Evolutionary conservation across 1,140 invertebrate species (phyloP), one percentile per base, ranked within the genome.

Genomic region (Danaus plexippus): DNA sequence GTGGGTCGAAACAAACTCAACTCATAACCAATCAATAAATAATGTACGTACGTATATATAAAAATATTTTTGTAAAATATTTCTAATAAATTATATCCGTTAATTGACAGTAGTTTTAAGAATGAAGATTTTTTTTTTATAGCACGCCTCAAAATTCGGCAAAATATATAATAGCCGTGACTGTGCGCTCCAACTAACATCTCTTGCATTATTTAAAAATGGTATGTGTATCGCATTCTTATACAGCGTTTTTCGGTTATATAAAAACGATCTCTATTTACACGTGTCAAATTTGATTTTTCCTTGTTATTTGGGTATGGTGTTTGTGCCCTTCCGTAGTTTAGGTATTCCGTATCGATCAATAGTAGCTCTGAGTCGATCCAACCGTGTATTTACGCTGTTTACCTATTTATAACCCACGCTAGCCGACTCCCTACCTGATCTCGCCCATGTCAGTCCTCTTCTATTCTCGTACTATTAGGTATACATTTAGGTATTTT

Each of bases 331-430:
- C 56, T 64, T 68, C 61, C 47, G 47, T 53, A 55, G 44, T 52
- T 56, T 56, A 56, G 42, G 56, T 54, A 65, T 68, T 55, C 46
- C 49, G 71, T 84, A 86, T 86, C 80, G 83, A 86, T 86, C 82
- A 78, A 78, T 74, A 75, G 80, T 67, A 68, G 71, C 73, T 71
- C 66, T 65, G 59, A 74, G 72, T 67, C 75, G 73, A 86, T 84
- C 83, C 78, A 81, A 79, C 73, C 72, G 74, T 76, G 75, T 84
- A 83, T 84, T 86, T 84, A 86, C 73, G 75, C 75, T 83, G 70
- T 73, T 83, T 81, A 83, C 78, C 80, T 83, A 86, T 86, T 86
- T 86, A 85, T 86, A 86, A 72, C 54, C 60, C 59, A 71, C 59
- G 71, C 64, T 71, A 78, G 75, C 68, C 67, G 64, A 64, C 69